Percentiles rank a stretch among this genome's conserved stretches.
phyloP scores from a whole-genome alignment of 2,888 invertebrate genomes.

The Tetropium fuscum region DNA sequence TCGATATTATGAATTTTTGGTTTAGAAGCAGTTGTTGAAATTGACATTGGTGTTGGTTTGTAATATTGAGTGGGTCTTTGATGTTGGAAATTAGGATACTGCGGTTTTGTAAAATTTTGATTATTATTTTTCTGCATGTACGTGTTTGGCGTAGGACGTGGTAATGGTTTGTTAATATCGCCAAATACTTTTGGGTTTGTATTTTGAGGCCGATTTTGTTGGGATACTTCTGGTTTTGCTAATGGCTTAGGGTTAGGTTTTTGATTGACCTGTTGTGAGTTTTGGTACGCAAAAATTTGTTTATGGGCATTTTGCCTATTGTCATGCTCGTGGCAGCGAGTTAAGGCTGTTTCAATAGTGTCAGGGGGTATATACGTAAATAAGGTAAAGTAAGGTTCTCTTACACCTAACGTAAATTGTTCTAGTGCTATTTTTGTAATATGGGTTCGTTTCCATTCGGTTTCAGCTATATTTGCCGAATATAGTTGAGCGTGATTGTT shows the following conservation, averaged over 20 bases:
- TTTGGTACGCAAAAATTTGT: too few relatives aligned
- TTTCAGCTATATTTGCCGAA: neutral
- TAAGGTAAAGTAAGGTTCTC: slow-evolving; percentile 4
- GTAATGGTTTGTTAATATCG: slow-evolving; percentile 5
- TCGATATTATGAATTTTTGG: too few relatives aligned
- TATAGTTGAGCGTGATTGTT: slow-evolving; percentile 1
- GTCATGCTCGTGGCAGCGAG: slow-evolving; percentile 4
- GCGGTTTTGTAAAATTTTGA: neutral
- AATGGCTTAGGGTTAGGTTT: too few relatives aligned
- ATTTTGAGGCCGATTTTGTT: slow-evolving; percentile 7
- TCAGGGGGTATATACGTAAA: slow-evolving; percentile 2
- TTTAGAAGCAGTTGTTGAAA: slow-evolving; percentile 1
- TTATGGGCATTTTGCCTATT: neutral
- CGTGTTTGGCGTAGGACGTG: neutral
- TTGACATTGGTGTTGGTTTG: slow-evolving; percentile 5
- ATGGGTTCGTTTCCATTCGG: neutral
- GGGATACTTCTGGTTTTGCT: too few relatives aligned
- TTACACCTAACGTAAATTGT: slow-evolving; percentile 3
- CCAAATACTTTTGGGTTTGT: neutral
- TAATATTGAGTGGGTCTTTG: slow-evolving; percentile 1
- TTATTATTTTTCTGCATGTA: neutral
- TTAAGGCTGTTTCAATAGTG: slow-evolving; percentile 2
- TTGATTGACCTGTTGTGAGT: neutral
- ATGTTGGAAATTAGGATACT: too few relatives aligned
- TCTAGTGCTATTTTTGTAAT: neutral